phyloP scores from a whole-genome alignment of 2,797 vertebrate genomes.

The Spheniscus humboldti region DNA sequence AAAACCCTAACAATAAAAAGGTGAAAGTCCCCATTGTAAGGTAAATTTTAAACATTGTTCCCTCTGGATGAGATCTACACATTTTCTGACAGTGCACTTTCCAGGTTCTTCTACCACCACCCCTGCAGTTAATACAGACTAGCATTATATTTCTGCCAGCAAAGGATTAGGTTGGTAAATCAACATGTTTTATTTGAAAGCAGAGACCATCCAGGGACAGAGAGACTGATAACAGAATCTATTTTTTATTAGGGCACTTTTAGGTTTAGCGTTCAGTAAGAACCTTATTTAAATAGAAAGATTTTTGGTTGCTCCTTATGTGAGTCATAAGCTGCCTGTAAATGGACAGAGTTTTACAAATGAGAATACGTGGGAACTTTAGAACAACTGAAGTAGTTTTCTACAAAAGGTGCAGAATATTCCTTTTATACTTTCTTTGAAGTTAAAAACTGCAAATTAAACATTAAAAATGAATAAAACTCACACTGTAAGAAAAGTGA shows the following conservation, averaged over 20 bases:
- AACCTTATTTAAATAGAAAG: constrained; percentile 65
- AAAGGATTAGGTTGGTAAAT: constrained; percentile 51
- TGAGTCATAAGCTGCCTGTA: neutral
- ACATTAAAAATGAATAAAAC: constrained; percentile 58
- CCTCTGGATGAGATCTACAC: neutral
- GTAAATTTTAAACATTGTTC: constrained; percentile 37
- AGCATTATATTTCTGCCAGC: neutral
- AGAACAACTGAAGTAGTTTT: neutral
- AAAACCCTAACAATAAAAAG: neutral
- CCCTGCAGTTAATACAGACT: constrained; percentile 4
- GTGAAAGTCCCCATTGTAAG: neutral
- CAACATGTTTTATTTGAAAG: constrained; percentile 41
- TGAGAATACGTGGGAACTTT: neutral
- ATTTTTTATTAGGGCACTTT: constrained; percentile 60
- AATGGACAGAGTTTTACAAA: constrained; percentile 55
- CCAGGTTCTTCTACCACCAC: neutral
- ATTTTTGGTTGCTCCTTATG: constrained; percentile 43
- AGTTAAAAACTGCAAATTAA: constrained; percentile 48
- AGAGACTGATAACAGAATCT: constrained; percentile 10
- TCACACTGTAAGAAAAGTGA: constrained; percentile 35
- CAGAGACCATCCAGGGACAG: neutral
- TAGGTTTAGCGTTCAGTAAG: constrained; percentile 53
- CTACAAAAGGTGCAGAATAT: neutral
- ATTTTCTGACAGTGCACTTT: neutral
- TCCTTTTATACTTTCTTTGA: constrained; percentile 48